phyloP scores from a whole-genome alignment of 2,888 invertebrate genomes.

The Lepidonotus clava region DNA sequence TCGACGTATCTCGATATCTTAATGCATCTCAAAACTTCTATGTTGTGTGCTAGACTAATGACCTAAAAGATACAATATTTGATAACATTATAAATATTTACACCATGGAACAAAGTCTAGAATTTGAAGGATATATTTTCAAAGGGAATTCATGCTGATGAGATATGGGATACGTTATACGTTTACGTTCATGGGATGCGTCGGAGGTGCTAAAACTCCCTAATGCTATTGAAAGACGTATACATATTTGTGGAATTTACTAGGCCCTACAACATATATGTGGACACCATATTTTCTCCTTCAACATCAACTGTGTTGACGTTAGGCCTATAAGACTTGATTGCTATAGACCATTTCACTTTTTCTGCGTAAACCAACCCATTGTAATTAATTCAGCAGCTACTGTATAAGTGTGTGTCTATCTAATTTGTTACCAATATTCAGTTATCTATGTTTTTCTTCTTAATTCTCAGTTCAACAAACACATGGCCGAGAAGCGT shows the following conservation, averaged over 20 bases:
- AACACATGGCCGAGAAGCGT: constrained; percentile 50
- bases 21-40: no score
- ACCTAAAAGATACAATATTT: no score
- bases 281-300: neutral
- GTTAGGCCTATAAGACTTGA: neutral
- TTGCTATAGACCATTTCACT: no score
- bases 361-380: neutral
- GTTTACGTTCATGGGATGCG: no score
- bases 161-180: no score
- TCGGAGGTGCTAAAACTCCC: neutral
- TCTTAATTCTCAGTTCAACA: constrained; percentile 19
- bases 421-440: neutral
- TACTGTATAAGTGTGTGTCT: neutral
- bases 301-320: neutral
- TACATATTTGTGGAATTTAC: neutral
- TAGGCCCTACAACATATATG: neutral
- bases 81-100: no score
- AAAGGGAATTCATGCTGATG: no score
- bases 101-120: no score
- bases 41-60: no score
- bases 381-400: neutral
- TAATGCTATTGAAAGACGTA: neutral
- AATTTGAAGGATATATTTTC: no score
- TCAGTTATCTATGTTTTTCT: neutral
- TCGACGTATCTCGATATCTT: no score